Conservation (phyloP, 2,113 vertebrate species). For the Pelecanoides urinatrix region DNA sequence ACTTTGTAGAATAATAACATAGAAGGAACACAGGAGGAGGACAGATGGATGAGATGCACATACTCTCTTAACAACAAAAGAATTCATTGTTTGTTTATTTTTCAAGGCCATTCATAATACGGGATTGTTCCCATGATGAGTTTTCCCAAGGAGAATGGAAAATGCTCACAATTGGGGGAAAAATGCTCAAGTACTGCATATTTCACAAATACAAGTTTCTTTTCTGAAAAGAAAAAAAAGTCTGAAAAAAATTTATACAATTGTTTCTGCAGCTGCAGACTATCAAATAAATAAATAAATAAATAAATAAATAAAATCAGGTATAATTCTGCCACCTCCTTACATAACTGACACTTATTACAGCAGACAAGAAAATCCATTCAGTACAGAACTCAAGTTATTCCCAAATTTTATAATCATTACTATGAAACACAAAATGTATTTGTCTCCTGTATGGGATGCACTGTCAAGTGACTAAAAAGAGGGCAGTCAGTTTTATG, state of each 20-base stretch:
- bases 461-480: background rate
- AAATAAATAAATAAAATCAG: background rate
- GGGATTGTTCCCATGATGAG: background rate
- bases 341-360: background rate
- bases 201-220: background rate
- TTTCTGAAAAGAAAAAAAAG: background rate
- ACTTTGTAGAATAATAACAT: constrained; percentile 50
- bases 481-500: background rate
- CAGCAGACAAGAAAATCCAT: background rate
- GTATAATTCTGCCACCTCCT: background rate
- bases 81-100: background rate
- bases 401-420: background rate
- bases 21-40: constrained; percentile 12
- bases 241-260: background rate
- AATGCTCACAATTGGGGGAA: background rate
- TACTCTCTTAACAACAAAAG: background rate
- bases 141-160: background rate
- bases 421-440: background rate
- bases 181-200: background rate
- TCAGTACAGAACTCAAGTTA: background rate
- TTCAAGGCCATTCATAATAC: constrained; percentile 14
- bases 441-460: background rate
- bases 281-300: no score
- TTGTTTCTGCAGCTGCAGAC: background rate
- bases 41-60: background rate